Evolutionary conservation across 2,797 vertebrate species (phyloP).

Genomic region (Galagoides demidoff): DNA sequence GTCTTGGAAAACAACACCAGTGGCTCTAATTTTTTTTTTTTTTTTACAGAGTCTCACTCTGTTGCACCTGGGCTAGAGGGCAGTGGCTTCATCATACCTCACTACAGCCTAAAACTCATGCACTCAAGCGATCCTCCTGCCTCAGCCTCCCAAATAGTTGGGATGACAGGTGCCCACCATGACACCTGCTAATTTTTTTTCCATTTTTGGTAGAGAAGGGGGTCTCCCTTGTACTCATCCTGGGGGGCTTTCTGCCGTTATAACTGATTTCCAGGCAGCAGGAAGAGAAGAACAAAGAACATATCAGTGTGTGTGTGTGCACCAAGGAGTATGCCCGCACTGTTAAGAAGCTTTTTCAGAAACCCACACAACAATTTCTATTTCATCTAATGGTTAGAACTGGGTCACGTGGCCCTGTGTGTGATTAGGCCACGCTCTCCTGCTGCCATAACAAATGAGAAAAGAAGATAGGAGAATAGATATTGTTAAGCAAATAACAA

Average conservation of each 20-base stretch:
- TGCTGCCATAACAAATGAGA: neutral
- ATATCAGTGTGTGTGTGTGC: neutral
- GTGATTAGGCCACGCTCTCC: neutral
- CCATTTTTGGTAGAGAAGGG: too few relatives aligned
- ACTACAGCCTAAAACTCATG: too few relatives aligned
- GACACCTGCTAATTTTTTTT: too few relatives aligned
- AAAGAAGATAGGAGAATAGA: neutral
- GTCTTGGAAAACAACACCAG: neutral
- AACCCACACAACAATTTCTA: neutral
- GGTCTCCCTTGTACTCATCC: too few relatives aligned
- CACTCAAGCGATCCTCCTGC: too few relatives aligned
- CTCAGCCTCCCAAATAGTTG: too few relatives aligned
- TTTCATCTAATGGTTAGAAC: neutral
- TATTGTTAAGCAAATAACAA: neutral
- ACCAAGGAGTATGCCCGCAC: neutral
- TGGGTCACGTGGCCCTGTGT: neutral
- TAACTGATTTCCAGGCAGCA: neutral
- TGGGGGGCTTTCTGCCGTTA: too few relatives aligned
- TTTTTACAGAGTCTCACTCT: too few relatives aligned
- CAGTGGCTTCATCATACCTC: too few relatives aligned
- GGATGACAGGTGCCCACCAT: too few relatives aligned
- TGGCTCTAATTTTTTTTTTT: neutral
- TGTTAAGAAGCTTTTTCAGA: neutral
- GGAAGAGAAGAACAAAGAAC: neutral
- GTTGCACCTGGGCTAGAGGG: too few relatives aligned